phyloP scores from a whole-genome alignment of 2,113 vertebrate genomes.

The Scophthalmus maximus region DNA sequence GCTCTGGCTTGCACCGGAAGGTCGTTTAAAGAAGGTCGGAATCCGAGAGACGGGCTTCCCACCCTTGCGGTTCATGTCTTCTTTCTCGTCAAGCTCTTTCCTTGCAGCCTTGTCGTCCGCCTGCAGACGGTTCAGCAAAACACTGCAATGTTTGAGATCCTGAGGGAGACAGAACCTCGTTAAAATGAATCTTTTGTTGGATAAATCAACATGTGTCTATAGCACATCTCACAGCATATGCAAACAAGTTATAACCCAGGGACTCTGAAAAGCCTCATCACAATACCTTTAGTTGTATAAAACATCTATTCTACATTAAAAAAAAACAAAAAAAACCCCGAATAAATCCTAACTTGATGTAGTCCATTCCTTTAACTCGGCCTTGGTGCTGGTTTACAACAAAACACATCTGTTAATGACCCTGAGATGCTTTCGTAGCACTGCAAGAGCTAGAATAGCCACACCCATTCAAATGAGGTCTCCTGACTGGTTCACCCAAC shows the following conservation, averaged over 20 bases:
- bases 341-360: background rate
- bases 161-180: conserved; percentile 34
- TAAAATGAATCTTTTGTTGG: background rate
- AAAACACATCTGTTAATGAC: no score
- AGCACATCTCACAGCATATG: background rate
- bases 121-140: conserved; percentile 68
- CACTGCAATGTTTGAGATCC: conserved; percentile 63
- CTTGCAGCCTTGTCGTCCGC: conserved; percentile 37
- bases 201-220: background rate
- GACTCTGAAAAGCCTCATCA: no score
- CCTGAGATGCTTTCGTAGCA: no score
- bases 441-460: background rate
- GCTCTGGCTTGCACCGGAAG: conserved; percentile 32
- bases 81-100: conserved; percentile 71
- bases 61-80: conserved; percentile 73
- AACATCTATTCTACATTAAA: background rate
- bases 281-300: background rate
- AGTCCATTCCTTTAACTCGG: background rate
- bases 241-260: background rate
- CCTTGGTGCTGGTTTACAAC: no score
- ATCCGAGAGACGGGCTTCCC: conserved; percentile 77
- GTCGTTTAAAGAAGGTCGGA: conserved; percentile 81
- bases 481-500: background rate
- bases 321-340: background rate
- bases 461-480: conserved; percentile 55